Evolutionary conservation across 2,888 invertebrate species (phyloP), one percentile per base, ranked within the genome.

Genomic region (Meandrusa payeni): DNA sequence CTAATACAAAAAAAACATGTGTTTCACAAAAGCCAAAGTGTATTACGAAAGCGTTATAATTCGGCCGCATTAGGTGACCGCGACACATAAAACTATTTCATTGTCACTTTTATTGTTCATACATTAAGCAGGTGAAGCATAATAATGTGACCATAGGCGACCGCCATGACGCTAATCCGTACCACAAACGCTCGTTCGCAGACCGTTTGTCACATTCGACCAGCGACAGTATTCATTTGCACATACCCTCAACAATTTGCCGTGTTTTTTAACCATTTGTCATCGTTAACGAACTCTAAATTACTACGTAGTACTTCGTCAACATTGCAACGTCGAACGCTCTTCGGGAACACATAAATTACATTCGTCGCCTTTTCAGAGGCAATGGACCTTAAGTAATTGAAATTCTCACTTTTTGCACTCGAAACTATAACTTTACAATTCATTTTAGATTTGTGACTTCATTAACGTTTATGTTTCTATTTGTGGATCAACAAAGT

Each of bases 231-330:
- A 73, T 71, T 76, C 76, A 80, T 80, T 76, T 69, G 68, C 73
- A 65, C 73, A 54, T 72, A 71, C 57, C 62, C 59, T 61, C 62
- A 65, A 64, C 69, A 79, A 80, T 80, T 80, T 76, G 67, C 48
- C 55, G 59, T 56, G 64, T 75, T 74, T 76, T 78, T 74, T 62
- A 65, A 59, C 69, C 70, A 77, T 82, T 81, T 77, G 77, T 83
- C 80, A 80, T 72, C 59, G 65, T 69, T 76, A 77, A 68, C 56
- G 58, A 57, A 54, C 52, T 48, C 36, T 43, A 51, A 57, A 59
- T 59, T 55, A 48, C 56, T 50, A 32, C 19, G 23, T 24, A 9
- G 15, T 24, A 32, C 52, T 53, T 50, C 51, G 53, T 57, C 55
- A 48, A 55, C 51, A 56, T 55, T 47, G 50, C 55, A 52, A 57